Conservation (phyloP, 2,113 vertebrate genomes). For the Poeciliopsis prolifica region DNA sequence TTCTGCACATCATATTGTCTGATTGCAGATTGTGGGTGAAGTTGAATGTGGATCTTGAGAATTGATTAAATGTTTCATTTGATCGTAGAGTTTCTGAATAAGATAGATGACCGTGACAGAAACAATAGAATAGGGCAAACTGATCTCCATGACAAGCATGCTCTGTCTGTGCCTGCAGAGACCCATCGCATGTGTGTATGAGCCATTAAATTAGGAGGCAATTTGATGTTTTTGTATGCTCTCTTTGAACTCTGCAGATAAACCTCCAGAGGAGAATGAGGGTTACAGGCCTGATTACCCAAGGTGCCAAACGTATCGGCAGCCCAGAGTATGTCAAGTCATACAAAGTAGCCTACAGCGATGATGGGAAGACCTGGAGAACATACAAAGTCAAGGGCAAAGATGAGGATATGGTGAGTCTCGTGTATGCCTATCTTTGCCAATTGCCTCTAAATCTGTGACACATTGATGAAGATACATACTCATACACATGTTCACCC, state of each 20-base stretch:
- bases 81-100: constrained; percentile 61
- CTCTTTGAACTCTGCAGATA: constrained; percentile 81
- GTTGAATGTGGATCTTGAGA: constrained; percentile 39
- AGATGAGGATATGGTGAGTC: constrained; percentile 92
- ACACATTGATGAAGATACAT: constrained; percentile 35
- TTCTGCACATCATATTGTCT: constrained; percentile 52
- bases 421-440: constrained; percentile 7
- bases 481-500: constrained; percentile 25
- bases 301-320: constrained; percentile 98
- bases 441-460: constrained; percentile 19
- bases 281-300: constrained; percentile 97
- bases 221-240: constrained; percentile 27
- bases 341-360: constrained; percentile 97
- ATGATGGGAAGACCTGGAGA: constrained; percentile 93
- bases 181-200: not conserved
- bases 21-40: constrained; percentile 50
- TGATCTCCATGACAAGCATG: constrained; percentile 40
- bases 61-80: constrained; percentile 69
- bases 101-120: constrained; percentile 68
- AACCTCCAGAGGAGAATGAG: constrained; percentile 97
- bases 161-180: not conserved
- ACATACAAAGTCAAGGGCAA: constrained; percentile 96
- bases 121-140: constrained; percentile 42
- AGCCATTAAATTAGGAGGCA: constrained; percentile 2
- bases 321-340: constrained; percentile 98